Evolutionary conservation across 2,113 vertebrate species (phyloP), one percentile per base, ranked within the genome.

Genomic region (Malurus melanocephalus): DNA sequence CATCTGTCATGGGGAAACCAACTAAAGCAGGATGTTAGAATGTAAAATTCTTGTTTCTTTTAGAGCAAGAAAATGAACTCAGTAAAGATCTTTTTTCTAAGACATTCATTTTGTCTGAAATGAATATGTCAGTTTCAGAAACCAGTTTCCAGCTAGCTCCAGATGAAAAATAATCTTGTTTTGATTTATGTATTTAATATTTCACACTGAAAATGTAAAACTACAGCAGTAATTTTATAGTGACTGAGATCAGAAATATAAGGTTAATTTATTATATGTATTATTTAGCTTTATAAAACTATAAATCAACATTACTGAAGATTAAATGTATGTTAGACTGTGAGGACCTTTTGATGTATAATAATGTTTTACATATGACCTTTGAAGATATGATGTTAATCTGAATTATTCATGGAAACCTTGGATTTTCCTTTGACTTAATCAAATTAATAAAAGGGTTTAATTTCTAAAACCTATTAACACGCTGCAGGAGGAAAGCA

Each of bases 101-200:
- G 97, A 95, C 96, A 98, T 98, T 98, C 96, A 97, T 98, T 98
- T 96, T 93, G 95, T 95, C 96, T 94, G 98, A 97, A 99, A 98
- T 98, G 96, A 98, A 98, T 98, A 98, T 98, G 97, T 98, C 98
- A 97, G 96, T 96, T 96, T 96, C 94, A 97, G 96, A 96, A 98
- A 97, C 97, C 96, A 96, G 97, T 93, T 96, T 96, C 92, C 87
- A 91, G 97, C 95, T 97, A 93, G 97, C 93, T 97, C 94, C 91
- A 95, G 94, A 96, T 97, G 97, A 98, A 98, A 98, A 97, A 97
- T 97, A 97, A 97, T 97, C 97, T 98, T 98, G 95, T 97, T 97
- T 96, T 98, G 98, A 99, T 99, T 99, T 98, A 99, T 99, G 97
- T 95, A 97, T 99, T 98, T 98, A 98, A 99, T 99, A 98, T 98